phyloP scores from a whole-genome alignment of 2,888 invertebrate species.

The Apodemia mormo region DNA sequence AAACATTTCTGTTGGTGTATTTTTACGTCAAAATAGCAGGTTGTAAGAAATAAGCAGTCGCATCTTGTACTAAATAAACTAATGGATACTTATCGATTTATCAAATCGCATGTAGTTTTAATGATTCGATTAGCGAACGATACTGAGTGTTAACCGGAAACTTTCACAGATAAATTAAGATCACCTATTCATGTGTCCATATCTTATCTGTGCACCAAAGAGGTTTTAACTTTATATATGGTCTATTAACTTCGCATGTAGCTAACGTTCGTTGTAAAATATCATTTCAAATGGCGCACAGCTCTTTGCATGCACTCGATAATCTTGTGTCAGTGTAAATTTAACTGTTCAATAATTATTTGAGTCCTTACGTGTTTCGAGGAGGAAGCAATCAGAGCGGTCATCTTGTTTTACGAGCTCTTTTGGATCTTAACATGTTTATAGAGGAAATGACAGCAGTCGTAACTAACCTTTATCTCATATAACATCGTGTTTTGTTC shows the following conservation, averaged over 20 bases:
- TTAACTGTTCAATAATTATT: constrained; percentile 70
- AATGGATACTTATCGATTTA: constrained; percentile 40
- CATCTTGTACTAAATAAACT: constrained; percentile 24
- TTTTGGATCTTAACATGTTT: constrained; percentile 64
- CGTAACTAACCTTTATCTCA: constrained; percentile 28
- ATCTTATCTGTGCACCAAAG: constrained; percentile 59
- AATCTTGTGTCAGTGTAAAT: constrained; percentile 67
- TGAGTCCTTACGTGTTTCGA: constrained; percentile 50
- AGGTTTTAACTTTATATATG: constrained; percentile 52
- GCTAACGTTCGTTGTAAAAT: constrained; percentile 52
- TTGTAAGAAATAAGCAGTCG: background rate
- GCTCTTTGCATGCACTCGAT: constrained; percentile 43
- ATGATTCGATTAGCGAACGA: constrained; percentile 69
- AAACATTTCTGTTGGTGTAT: no score
- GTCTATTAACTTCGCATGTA: constrained; percentile 64
- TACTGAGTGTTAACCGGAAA: constrained; percentile 67
- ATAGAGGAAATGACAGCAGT: constrained; percentile 48
- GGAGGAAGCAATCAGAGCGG: constrained; percentile 64
- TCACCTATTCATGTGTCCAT: constrained; percentile 75
- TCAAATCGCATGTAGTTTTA: constrained; percentile 65
- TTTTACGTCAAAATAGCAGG: no score
- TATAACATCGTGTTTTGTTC: constrained; percentile 15
- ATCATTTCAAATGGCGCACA: constrained; percentile 52
- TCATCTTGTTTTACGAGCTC: constrained; percentile 62
- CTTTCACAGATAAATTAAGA: constrained; percentile 75